Percentiles rank a stretch among this genome's conserved stretches.
phyloP scores from a whole-genome alignment of 2,797 vertebrate species.

The Sphaeramia orbicularis region DNA sequence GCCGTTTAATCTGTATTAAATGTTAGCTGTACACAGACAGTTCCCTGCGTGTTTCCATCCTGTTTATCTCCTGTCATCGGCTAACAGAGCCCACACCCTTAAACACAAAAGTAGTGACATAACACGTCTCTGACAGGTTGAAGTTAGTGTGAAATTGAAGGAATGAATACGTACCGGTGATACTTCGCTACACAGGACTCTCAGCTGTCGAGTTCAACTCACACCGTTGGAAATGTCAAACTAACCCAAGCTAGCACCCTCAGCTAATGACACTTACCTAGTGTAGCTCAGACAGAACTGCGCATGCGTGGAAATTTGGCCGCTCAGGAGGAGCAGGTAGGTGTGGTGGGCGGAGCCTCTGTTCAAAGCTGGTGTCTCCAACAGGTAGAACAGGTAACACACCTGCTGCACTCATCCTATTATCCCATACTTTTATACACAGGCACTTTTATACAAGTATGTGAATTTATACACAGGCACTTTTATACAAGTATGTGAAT shows the following conservation, averaged over 20 bases:
- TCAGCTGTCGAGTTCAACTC: fast-evolving
- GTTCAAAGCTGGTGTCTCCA: too few relatives aligned
- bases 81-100: conserved; percentile 20
- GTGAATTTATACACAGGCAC: too few relatives aligned
- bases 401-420: too few relatives aligned
- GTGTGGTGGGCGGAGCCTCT: neutral
- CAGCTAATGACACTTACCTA: conserved; percentile 81
- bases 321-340: conserved; percentile 57
- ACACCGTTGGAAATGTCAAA: neutral
- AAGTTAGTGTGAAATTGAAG: conserved; percentile 19
- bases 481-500: too few relatives aligned
- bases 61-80: conserved; percentile 12
- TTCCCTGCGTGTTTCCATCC: conserved; percentile 18
- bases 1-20: too few relatives aligned
- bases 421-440: too few relatives aligned
- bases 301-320: conserved; percentile 64
- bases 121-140: neutral
- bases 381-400: too few relatives aligned
- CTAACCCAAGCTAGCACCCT: too few relatives aligned
- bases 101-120: neutral
- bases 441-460: too few relatives aligned
- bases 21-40: neutral
- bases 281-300: conserved; percentile 42
- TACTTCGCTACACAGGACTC: too few relatives aligned
- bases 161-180: fast-evolving